A percentile compares a stretch with the other conserved stretches of the same genome.
phyloP scores from a whole-genome alignment of 2,888 invertebrate genomes.

The Chesias legatella region DNA sequence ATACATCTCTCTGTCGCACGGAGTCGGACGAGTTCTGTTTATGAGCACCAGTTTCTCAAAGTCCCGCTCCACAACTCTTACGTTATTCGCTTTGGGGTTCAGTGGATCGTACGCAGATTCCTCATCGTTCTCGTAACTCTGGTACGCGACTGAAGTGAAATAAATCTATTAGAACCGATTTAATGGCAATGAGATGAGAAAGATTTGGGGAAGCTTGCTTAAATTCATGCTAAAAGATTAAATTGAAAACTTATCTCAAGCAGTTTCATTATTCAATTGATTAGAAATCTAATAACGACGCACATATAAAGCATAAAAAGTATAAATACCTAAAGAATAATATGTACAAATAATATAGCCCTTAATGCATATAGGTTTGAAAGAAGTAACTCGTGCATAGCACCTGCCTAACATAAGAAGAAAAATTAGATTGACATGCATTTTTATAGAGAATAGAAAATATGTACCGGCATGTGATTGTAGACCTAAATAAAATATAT shows the following conservation, averaged over 20 bases:
- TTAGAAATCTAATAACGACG: neutral
- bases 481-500: too few species aligned
- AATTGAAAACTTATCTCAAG: neutral
- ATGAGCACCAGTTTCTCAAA: constrained; percentile 84
- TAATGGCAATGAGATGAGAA: neutral
- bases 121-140: constrained; percentile 74
- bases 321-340: neutral
- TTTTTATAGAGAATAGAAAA: constrained; percentile 1
- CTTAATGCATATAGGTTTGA: too few species aligned
- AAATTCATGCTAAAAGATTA: constrained; percentile 9
- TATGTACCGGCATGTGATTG: neutral
- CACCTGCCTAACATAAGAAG: too few species aligned
- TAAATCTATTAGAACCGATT: constrained; percentile 7
- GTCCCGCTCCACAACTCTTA: constrained; percentile 74
- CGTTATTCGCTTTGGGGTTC: constrained; percentile 59
- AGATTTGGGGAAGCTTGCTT: neutral
- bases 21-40: constrained; percentile 89
- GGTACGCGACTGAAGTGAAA: constrained; percentile 52
- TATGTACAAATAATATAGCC: too few species aligned
- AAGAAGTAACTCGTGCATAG: too few species aligned
- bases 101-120: constrained; percentile 55
- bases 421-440: constrained; percentile 3
- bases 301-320: constrained; percentile 1
- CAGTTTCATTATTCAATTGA: neutral
- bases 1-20: constrained; percentile 89